A percentile compares a stretch with the other conserved stretches of the same genome.
These are phyloP conservation scores for Poecilus cupreus DNA, from an alignment of 2,888 invertebrate species.

Conservation along the genomic window DNA sequence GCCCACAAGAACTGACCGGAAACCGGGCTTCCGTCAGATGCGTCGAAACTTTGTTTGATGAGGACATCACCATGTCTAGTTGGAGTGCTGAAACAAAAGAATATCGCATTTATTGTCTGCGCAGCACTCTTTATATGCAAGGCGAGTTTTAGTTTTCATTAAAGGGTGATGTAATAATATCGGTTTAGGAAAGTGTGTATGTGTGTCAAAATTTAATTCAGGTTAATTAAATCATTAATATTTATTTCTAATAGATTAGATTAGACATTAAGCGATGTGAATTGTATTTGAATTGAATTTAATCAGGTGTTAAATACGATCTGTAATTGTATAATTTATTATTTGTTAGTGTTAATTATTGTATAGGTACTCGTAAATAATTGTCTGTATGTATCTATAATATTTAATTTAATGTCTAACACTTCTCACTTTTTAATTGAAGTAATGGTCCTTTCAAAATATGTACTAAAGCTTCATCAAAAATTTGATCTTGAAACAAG, in stretches of 20 bases:
- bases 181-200: slow-evolving; percentile 14
- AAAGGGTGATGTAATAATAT: not conserved
- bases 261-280: not conserved
- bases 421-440: too few relatives aligned
- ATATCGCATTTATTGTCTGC: not conserved
- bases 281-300: too few relatives aligned
- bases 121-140: not conserved
- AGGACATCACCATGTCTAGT: slow-evolving; percentile 24
- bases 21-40: slow-evolving; percentile 44
- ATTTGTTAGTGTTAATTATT: too few relatives aligned
- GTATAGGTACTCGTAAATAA: too few relatives aligned
- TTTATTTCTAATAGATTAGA: not conserved
- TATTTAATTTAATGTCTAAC: too few relatives aligned
- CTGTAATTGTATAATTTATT: too few relatives aligned
- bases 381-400: too few relatives aligned
- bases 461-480: too few relatives aligned
- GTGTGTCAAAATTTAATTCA: slow-evolving; percentile 26
- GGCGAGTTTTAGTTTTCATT: not conserved
- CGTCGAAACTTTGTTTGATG: slow-evolving; percentile 11
- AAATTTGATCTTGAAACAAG: too few relatives aligned
- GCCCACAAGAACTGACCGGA: slow-evolving; percentile 49
- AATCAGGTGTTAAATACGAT: too few relatives aligned
- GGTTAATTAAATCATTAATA: slow-evolving; percentile 31
- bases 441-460: too few relatives aligned
- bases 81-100: slow-evolving; percentile 5